Base-by-base conservation (phyloP, 2,888 invertebrate species). In the Aleiodes testaceus region DNA sequence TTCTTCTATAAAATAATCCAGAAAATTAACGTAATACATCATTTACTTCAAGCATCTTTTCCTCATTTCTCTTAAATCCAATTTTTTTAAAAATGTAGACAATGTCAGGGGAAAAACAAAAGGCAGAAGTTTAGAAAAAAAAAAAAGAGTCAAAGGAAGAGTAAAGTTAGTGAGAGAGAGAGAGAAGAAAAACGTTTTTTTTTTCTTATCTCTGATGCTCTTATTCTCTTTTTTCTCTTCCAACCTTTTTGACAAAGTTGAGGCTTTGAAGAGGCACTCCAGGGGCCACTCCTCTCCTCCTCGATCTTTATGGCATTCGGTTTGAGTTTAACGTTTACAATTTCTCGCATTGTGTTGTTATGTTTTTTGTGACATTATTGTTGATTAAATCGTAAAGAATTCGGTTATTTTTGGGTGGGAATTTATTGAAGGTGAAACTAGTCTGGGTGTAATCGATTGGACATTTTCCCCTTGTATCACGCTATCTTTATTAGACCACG, bases 91-190 rank as follows among this genome's bases (percentile, higher is more conserved):
- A 49, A 42, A 65, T 20, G 67, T 30, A 64, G 52, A 65, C 66
- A 71, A 71, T 49, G 59, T 71, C 66, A 36, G 26, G 52, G 42
- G 26, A 49, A 26, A 50, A 42, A 66, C 52, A 69, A 14, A 45
- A 16, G 16, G 45, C 30, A 44, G 45, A 42, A 50, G 42, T 42
- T n/a, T 1, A 14, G 36, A 18, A 30, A n/a, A 36, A 20, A 61
- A 20, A 36, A 6, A 42, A 45, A 6, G 61, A 61, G 61, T 42
- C 42, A 36, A 42, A 70, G 26, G 65, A 16, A 49, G 30, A 30
- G 44, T 47, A 66, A 64, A 64, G 53, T 55, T 65, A 61, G 18
- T 65, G 53, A 45, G 61, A 61, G 52, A 14, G 53, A 11, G 30
- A 36, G 36, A 36, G 36, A 36, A 36, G 36, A 36, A 36, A 36